These are phyloP conservation scores for Drosophila teissieri DNA, from an alignment of 1,140 invertebrate species.

Conservation along the genomic window DNA sequence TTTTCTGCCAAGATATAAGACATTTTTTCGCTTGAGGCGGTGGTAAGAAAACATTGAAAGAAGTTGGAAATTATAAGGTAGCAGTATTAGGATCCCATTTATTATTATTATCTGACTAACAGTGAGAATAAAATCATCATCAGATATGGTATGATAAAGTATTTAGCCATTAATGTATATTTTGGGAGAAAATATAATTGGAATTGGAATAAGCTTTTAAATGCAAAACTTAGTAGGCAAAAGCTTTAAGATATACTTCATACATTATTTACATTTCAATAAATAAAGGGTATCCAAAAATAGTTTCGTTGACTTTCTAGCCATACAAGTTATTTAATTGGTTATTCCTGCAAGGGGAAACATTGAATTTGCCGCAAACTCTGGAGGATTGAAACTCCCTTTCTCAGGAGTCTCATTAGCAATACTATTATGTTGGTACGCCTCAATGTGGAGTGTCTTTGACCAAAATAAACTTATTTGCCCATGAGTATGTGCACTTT, in stretches of 20 bases:
- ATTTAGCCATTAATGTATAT: not conserved
- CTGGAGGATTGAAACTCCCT: no score
- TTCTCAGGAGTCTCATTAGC: slow-evolving; percentile 1
- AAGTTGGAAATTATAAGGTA: no score
- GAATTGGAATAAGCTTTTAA: no score
- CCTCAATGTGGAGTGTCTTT: not conserved
- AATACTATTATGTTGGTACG: not conserved
- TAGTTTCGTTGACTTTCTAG: not conserved
- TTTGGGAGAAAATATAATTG: no score
- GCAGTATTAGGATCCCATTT: not conserved
- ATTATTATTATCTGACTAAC: not conserved
- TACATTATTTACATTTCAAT: no score
- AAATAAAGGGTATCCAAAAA: not conserved
- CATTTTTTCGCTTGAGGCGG: no score
- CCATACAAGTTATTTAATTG: not conserved
- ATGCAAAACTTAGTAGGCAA: no score
- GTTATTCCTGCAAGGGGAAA: not conserved
- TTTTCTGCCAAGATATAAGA: slow-evolving; percentile 10
- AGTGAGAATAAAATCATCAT: no score
- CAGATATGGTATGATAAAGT: not conserved
- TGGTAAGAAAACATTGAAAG: not conserved
- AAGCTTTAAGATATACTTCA: no score
- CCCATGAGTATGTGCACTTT: not conserved
- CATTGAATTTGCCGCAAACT: not conserved
- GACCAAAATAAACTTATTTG: not conserved